These are phyloP conservation scores for Benthosema pterotum DNA, from an alignment of 2,797 vertebrate genomes.

Conservation along the genomic window DNA sequence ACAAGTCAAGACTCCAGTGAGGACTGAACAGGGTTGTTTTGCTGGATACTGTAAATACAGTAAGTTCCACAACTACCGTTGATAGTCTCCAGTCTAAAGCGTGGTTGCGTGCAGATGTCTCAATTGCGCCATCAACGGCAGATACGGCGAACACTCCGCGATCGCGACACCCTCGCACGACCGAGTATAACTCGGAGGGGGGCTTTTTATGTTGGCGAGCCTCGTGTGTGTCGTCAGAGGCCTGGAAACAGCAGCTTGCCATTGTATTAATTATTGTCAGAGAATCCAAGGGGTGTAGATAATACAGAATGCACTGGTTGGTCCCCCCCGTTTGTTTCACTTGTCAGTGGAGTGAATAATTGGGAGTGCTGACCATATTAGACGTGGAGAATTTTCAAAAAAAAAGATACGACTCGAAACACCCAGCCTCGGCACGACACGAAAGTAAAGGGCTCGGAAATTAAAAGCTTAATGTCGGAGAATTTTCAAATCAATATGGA, in stretches of 20 bases:
- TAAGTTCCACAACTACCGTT: too few relatives aligned
- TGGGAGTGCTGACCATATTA: conserved; percentile 87
- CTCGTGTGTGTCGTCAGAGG: conserved; percentile 71
- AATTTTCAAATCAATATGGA: conserved; percentile 79
- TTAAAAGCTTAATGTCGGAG: conserved; percentile 95
- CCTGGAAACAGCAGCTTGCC: conserved; percentile 80
- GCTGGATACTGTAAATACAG: too few relatives aligned
- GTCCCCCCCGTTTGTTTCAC: conserved; percentile 84
- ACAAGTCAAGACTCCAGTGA: too few relatives aligned
- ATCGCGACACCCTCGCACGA: too few relatives aligned
- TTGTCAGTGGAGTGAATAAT: conserved; percentile 88
- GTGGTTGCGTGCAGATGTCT: too few relatives aligned
- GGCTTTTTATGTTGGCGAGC: conserved; percentile 71
- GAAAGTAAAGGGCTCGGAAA: conserved; percentile 86
- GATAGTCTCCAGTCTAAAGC: too few relatives aligned
- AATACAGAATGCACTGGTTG: conserved; percentile 84
- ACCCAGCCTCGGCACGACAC: conserved; percentile 81
- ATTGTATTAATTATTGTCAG: conserved; percentile 86
- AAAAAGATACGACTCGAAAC: conserved; percentile 76
- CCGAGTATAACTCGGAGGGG: too few relatives aligned
- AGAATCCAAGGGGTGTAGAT: conserved; percentile 84
- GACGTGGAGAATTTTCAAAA: conserved; percentile 80
- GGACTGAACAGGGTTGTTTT: too few relatives aligned
- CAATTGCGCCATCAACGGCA: too few relatives aligned
- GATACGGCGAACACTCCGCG: too few relatives aligned